Conservation (phyloP, 1,140 invertebrate species). For the Rhagoletis zephyria region DNA sequence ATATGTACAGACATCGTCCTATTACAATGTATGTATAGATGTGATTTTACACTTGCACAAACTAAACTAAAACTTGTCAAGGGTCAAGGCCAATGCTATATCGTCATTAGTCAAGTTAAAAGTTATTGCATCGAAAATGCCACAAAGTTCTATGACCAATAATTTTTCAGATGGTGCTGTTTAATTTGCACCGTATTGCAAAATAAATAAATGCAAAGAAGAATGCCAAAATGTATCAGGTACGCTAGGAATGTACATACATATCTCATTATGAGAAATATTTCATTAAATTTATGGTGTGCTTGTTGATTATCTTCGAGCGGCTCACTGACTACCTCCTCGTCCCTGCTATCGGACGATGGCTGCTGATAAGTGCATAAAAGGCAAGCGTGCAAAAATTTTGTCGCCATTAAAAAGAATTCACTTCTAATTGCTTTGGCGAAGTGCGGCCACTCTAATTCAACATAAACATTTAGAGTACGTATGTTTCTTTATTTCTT, state of each 20-base stretch:
- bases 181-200: too few relatives aligned
- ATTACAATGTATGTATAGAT: too few relatives aligned
- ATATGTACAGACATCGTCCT: too few relatives aligned
- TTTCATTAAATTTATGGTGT: background rate
- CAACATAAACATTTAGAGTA: too few relatives aligned
- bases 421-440: background rate
- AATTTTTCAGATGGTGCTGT: too few relatives aligned
- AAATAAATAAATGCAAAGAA: background rate
- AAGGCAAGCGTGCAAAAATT: slow-evolving; percentile 24
- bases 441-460: background rate
- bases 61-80: too few relatives aligned
- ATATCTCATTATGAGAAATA: background rate
- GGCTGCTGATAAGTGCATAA: background rate
- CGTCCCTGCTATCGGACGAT: background rate
- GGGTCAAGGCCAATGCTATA: too few relatives aligned
- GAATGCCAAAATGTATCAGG: background rate
- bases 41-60: too few relatives aligned
- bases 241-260: background rate
- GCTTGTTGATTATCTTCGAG: background rate
- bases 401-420: slow-evolving; percentile 35
- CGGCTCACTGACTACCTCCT: background rate
- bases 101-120: too few relatives aligned
- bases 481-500: background rate
- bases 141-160: too few relatives aligned
- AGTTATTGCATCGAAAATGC: too few relatives aligned